Evolutionary conservation across 2,888 invertebrate genomes (phyloP).

Genomic region (Aleiodes testaceus): DNA sequence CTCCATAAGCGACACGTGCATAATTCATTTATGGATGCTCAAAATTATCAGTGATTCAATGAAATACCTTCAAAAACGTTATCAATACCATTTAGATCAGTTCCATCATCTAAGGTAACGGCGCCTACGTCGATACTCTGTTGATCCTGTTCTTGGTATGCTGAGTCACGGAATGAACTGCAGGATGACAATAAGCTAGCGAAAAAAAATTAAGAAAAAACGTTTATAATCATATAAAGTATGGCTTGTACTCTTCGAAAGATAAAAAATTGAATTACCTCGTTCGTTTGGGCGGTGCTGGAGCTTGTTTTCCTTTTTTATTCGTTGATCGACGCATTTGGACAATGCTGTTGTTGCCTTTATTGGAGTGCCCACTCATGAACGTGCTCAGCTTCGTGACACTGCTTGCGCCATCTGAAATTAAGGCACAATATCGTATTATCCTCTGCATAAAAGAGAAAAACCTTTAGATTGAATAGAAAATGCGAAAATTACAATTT

Average conservation of each 20-base stretch:
- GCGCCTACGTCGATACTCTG: slow-evolving; percentile 74
- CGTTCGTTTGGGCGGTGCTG: slow-evolving; percentile 95
- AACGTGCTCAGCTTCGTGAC: slow-evolving; percentile 79
- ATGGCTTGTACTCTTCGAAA: too few relatives aligned
- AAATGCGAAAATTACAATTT: slow-evolving; percentile 28
- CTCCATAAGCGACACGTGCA: slow-evolving; percentile 59
- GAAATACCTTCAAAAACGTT: slow-evolving; percentile 75
- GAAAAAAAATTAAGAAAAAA: slow-evolving; percentile 55
- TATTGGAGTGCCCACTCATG: slow-evolving; percentile 75
- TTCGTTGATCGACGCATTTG: slow-evolving; percentile 91
- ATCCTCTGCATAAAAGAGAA: neutral
- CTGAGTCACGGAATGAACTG: slow-evolving; percentile 90
- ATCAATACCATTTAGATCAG: slow-evolving; percentile 76
- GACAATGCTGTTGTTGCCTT: slow-evolving; percentile 79
- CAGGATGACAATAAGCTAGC: slow-evolving; percentile 87
- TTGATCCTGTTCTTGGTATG: slow-evolving; percentile 81
- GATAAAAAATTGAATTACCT: slow-evolving; percentile 76
- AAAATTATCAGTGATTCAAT: slow-evolving; percentile 13
- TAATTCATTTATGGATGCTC: slow-evolving; percentile 37
- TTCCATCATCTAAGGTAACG: slow-evolving; percentile 75
- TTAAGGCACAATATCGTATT: neutral
- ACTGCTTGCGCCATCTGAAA: slow-evolving; percentile 73
- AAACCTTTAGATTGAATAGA: neutral
- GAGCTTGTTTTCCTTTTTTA: slow-evolving; percentile 93
- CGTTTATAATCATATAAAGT: neutral